These are phyloP conservation scores for Allophyes oxyacanthae DNA, from an alignment of 2,888 invertebrate genomes.

Conservation along the genomic window DNA sequence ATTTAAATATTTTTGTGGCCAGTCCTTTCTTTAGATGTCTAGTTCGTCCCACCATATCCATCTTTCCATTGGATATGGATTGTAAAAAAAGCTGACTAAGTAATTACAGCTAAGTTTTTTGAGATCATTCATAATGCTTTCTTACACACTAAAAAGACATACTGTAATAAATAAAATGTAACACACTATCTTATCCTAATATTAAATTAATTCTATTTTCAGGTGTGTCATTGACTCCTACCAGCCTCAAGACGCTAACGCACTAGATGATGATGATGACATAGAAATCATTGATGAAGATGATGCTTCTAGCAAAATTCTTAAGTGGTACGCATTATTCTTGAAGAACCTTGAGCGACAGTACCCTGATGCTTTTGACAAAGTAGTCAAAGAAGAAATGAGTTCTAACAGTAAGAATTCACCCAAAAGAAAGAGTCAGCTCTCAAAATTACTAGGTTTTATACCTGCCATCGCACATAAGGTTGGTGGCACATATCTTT, in stretches of 20 bases:
- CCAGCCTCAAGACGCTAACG: slow-evolving; percentile 51
- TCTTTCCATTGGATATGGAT: too few relatives aligned
- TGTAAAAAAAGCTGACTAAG: too few relatives aligned
- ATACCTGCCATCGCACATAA: slow-evolving; percentile 88
- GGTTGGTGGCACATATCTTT: slow-evolving; percentile 87
- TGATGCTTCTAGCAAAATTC: slow-evolving; percentile 73
- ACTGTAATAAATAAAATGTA: not conserved
- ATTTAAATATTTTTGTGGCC: too few relatives aligned
- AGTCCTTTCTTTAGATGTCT: too few relatives aligned
- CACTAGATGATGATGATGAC: slow-evolving; percentile 70
- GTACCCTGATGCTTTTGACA: slow-evolving; percentile 93
- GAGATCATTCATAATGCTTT: too few relatives aligned
- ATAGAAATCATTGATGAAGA: slow-evolving; percentile 82
- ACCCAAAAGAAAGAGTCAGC: slow-evolving; percentile 68
- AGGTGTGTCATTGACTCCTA: slow-evolving; percentile 86
- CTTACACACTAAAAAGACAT: not conserved
- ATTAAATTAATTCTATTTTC: slow-evolving; percentile 49
- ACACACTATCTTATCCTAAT: not conserved
- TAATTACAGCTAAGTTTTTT: too few relatives aligned
- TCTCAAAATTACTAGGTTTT: slow-evolving; percentile 85
- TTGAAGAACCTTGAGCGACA: slow-evolving; percentile 91
- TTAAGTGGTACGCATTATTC: slow-evolving; percentile 88
- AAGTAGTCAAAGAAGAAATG: slow-evolving; percentile 90
- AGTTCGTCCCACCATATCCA: too few relatives aligned
- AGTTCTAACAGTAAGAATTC: slow-evolving; percentile 72